A percentile compares a stretch with the other conserved stretches of the same genome.
Evolutionary conservation across 2,797 vertebrate genomes (phyloP).

Genomic region (Nyctalus aviator): DNA sequence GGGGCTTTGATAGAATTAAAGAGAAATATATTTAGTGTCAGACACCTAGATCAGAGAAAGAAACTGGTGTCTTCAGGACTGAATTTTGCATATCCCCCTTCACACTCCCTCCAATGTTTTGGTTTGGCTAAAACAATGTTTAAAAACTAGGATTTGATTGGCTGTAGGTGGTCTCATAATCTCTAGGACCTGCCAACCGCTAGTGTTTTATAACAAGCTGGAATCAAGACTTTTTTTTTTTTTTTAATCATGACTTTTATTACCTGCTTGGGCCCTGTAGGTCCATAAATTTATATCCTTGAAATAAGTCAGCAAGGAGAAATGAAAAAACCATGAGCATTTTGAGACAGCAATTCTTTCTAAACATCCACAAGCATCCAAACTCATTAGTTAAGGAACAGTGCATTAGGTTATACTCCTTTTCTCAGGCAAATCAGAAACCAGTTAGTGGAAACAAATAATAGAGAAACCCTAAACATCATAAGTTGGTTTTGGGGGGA

Average conservation of each 20-base stretch:
- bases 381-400: background rate
- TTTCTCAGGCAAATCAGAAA: conserved; percentile 24
- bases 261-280: background rate
- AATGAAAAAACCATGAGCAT: background rate
- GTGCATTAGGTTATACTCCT: background rate
- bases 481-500: background rate
- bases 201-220: background rate
- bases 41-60: background rate
- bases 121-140: conserved; percentile 21
- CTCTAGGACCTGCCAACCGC: background rate
- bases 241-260: background rate
- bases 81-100: background rate
- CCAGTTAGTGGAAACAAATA: background rate
- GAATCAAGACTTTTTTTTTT: background rate
- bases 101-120: background rate
- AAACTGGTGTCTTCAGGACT: background rate
- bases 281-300: background rate
- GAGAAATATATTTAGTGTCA: background rate
- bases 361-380: background rate
- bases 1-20: background rate
- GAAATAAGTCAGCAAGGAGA: conserved; percentile 2
- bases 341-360: conserved; percentile 24
- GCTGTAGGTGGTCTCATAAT: background rate
- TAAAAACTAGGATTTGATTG: background rate
- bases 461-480: background rate